Percentiles rank a stretch among this genome's conserved stretches.
Evolutionary conservation across 2,888 invertebrate species (phyloP).

Genomic region (Nesidiocoris tenuis): DNA sequence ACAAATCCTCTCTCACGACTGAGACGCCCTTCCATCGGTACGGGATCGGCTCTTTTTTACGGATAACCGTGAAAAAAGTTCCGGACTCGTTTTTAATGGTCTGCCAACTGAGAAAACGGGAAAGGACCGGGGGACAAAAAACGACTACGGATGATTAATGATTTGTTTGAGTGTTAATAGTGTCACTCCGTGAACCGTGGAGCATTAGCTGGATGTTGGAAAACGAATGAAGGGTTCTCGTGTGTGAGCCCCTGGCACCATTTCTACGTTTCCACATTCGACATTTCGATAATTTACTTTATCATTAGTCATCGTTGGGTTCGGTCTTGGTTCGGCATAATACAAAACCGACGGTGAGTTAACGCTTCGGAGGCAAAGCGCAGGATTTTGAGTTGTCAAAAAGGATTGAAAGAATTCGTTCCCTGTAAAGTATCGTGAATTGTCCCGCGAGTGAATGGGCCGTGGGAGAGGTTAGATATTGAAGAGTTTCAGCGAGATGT

Average conservation of each 20-base stretch:
- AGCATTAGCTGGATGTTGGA: conserved; percentile 37
- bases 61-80: conserved; percentile 20
- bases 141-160: conserved; percentile 38
- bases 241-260: background rate
- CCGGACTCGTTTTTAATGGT: conserved; percentile 22
- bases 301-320: conserved; percentile 17
- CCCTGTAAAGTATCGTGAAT: background rate
- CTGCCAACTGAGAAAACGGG: conserved; percentile 31
- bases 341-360: background rate
- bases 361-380: background rate
- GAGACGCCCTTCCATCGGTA: conserved; percentile 3
- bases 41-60: conserved; percentile 5
- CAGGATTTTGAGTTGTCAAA: background rate
- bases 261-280: conserved; percentile 31
- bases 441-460: background rate
- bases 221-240: conserved; percentile 14
- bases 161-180: conserved; percentile 45
- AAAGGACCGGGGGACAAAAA: conserved; percentile 15
- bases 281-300: conserved; percentile 24
- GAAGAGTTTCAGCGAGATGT: too few species aligned
- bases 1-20: conserved; percentile 10
- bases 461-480: too few species aligned
- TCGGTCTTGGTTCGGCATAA: background rate
- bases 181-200: conserved; percentile 45
- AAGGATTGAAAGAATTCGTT: background rate